Evolutionary conservation across 2,888 invertebrate genomes (phyloP).

Genomic region (Eupithecia vulgata): DNA sequence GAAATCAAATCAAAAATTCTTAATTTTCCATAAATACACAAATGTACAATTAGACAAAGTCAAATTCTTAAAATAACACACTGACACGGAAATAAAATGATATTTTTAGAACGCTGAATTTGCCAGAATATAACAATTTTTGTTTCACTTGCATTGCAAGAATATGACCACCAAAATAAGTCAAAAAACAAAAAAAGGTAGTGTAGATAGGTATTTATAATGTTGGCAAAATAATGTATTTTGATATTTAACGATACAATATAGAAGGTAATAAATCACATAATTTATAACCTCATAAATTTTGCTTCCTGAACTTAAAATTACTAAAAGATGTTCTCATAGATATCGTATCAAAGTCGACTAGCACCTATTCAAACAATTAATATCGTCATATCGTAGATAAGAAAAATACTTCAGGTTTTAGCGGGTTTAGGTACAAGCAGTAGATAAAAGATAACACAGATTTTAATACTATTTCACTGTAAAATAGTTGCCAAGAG

Average conservation of each 20-base stretch:
- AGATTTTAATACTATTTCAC: slow-evolving; percentile 2
- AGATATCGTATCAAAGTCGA: not conserved
- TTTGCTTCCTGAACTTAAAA: not conserved
- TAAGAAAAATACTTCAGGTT: slow-evolving; percentile 11
- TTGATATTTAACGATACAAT: not conserved
- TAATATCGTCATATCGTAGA: not conserved
- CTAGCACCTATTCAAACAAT: slow-evolving; percentile 7
- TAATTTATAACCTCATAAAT: not conserved
- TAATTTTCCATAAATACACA: too few species aligned
- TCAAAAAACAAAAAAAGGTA: not conserved
- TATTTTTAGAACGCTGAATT: too few species aligned
- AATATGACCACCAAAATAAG: too few species aligned
- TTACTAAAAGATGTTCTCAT: not conserved
- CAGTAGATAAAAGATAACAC: slow-evolving; percentile 5
- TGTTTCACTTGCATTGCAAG: too few species aligned
- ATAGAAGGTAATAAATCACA: not conserved
- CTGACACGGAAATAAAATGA: too few species aligned
- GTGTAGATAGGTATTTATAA: not conserved
- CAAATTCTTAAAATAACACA: too few species aligned
- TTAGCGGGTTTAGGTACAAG: not conserved
- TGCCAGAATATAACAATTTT: too few species aligned
- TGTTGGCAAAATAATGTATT: not conserved
- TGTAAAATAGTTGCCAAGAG: not conserved
- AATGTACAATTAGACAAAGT: too few species aligned
- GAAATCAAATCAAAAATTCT: too few species aligned